Evolutionary conservation across 2,113 vertebrate species (phyloP).

Genomic region (Gobio gobio): DNA sequence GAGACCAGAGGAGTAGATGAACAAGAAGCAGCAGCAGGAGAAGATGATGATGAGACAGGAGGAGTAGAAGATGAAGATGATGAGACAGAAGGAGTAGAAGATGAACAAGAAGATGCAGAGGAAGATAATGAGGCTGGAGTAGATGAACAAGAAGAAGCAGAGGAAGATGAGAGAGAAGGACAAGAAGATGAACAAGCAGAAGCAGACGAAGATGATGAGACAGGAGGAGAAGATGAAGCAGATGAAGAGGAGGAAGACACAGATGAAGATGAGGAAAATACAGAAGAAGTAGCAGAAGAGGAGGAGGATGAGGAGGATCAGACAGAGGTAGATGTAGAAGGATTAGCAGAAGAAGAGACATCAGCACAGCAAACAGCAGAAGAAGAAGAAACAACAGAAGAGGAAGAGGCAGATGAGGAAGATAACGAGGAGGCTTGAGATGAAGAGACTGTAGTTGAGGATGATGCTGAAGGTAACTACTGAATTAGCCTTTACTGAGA

Average conservation of each 20-base stretch:
- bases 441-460: not conserved
- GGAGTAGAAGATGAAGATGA: not conserved
- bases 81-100: not conserved
- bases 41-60: slow-evolving; percentile 15
- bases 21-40: not conserved
- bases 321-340: slow-evolving; percentile 4
- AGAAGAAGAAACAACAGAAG: not conserved
- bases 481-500: not conserved
- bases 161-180: not conserved
- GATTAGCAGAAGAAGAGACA: not conserved
- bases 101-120: too few species aligned
- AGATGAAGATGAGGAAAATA: slow-evolving; percentile 18
- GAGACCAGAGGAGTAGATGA: not conserved
- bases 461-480: slow-evolving; percentile 33
- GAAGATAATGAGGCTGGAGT: slow-evolving; percentile 5
- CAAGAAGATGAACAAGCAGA: too few species aligned
- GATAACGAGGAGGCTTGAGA: not conserved
- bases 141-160: slow-evolving; percentile 2
- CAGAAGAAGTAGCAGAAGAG: not conserved
- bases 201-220: too few species aligned
- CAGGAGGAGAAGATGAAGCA: not conserved
- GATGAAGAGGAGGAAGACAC: not conserved
- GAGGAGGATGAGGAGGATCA: not conserved
- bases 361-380: slow-evolving; percentile 5
- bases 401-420: slow-evolving; percentile 15